These are phyloP conservation scores for Ophion slaviceki DNA, from an alignment of 2,888 invertebrate genomes.

Conservation along the genomic window DNA sequence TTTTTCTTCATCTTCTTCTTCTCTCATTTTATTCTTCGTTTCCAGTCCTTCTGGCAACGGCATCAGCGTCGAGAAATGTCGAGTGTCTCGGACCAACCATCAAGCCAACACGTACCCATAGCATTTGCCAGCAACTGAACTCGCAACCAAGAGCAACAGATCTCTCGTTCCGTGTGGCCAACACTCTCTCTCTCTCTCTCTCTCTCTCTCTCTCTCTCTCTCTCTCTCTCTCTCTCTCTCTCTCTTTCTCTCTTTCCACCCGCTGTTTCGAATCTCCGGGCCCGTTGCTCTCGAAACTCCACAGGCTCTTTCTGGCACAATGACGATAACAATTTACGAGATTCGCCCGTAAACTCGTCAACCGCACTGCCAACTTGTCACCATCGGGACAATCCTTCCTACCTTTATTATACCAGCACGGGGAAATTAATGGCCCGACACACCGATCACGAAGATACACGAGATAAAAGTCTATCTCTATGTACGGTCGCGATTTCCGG, in stretches of 20 bases:
- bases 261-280: constrained; percentile 33
- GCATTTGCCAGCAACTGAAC: constrained; percentile 43
- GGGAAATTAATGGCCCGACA: no score
- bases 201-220: no score
- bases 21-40: constrained; percentile 74
- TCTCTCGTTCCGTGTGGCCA: constrained; percentile 30
- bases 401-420: no score
- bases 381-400: background rate
- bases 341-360: constrained; percentile 42
- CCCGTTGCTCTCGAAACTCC: constrained; percentile 12
- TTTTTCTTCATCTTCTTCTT: constrained; percentile 70
- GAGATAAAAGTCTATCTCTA: no score
- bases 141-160: constrained; percentile 26
- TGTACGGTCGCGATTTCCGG: no score
- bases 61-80: constrained; percentile 81
- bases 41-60: constrained; percentile 79
- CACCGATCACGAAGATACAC: no score
- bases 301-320: constrained; percentile 55
- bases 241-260: background rate
- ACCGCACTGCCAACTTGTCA: constrained; percentile 5
- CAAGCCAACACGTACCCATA: constrained; percentile 35
- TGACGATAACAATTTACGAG: constrained; percentile 64
- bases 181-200: background rate
- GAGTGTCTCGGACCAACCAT: constrained; percentile 71
- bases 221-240: no score